A percentile compares a stretch with the other conserved stretches of the same genome.
Conservation (phyloP, 2,113 vertebrate genomes). For the Grantiella picta region DNA sequence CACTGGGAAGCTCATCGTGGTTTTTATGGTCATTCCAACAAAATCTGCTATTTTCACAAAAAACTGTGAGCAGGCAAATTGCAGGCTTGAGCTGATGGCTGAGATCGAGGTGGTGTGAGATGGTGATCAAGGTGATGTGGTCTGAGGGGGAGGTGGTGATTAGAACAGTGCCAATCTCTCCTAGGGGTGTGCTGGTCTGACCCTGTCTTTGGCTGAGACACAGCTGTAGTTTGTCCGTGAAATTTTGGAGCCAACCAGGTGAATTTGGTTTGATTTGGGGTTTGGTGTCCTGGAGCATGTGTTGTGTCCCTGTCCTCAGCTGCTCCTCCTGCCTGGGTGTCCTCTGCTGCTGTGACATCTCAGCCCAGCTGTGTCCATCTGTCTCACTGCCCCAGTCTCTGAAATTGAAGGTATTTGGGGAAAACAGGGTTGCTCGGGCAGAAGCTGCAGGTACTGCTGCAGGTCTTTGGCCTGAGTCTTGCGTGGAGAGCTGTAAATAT, state of each 20-base stretch:
- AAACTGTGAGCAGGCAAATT: background rate
- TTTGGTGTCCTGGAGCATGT: background rate
- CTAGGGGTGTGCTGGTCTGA: background rate
- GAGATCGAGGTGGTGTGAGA: background rate
- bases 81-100: background rate
- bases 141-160: background rate
- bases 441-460: background rate
- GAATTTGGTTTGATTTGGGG: background rate
- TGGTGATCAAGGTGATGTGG: background rate
- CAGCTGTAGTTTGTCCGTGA: background rate
- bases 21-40: background rate
- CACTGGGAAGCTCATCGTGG: fast-evolving
- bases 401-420: background rate
- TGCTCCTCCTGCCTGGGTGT: background rate
- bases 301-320: fast-evolving
- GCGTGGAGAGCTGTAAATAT: background rate
- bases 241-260: background rate
- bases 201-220: background rate
- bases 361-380: background rate
- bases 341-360: background rate
- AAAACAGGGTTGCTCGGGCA: background rate
- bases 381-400: background rate
- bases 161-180: background rate
- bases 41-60: background rate
- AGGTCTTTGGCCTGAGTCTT: background rate